Evolutionary conservation across 2,888 invertebrate species (phyloP), one percentile per base, ranked within the genome.

Genomic region (Coronaproctus castanopsis): DNA sequence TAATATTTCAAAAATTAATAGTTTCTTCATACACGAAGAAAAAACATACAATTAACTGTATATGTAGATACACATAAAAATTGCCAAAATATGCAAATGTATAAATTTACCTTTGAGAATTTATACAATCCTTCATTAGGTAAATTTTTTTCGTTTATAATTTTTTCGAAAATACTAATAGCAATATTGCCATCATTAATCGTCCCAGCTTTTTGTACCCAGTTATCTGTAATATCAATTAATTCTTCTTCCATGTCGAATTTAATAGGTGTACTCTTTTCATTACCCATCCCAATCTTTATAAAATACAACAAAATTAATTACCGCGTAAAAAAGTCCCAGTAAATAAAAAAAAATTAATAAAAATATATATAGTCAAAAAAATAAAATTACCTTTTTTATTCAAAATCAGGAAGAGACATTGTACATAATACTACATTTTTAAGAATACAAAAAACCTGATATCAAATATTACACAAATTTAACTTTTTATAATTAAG

Each of bases 181-280:
- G 77, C 76, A 67, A 77, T 74, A 65, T 75, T 76, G 63, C 78
- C 79, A 65, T 78, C 77, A 57, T 74, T 75, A 58, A 82, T 75
- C 59, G 72, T 78, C 2, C 83, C 83, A 21, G 71, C 75, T 74
- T 78, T 82, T 67, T 78, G 85, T 51, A 78, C 76, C 86, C 86
- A 87, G 70, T 83, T 85, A 70, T 87, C 86, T 36, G 85, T 83
- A 24, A 81, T 78, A 71, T 87, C 85, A 2, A 83, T 75, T 8
- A 84, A 85, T 68, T 85, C 82, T 68, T 85, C 82, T 64, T 83
- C 81, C 63, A 87, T 79, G 71, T 83, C 79, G 57, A 87, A 73
- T 36, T 85, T 85, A 68, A 78, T 79, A 63, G 85, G 73, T 61
- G 85, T 83, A 67, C 77, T 77, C 62, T 75, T 75, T 69, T 86